Conservation (phyloP, 2,888 invertebrate genomes). For the Pseudanteris insignis region DNA sequence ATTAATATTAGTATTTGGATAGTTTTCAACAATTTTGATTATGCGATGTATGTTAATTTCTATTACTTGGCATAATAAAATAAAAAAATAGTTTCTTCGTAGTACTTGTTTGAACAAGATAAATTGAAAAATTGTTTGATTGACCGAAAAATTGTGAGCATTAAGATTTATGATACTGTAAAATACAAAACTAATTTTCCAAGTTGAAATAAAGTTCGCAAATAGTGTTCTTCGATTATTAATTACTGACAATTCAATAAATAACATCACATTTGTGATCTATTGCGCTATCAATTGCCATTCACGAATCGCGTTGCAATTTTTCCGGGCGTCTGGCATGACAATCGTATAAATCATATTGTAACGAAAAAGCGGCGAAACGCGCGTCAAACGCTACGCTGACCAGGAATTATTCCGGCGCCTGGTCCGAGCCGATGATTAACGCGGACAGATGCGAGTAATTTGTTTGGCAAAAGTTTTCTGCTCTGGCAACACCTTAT, state of each 20-base stretch:
- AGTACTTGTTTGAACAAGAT: no score
- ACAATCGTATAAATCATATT: constrained; percentile 8
- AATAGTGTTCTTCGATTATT: constrained; percentile 10
- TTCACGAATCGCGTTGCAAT: constrained; percentile 9
- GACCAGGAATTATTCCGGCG: constrained; percentile 17
- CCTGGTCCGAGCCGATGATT: constrained; percentile 47
- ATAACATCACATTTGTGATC: constrained; percentile 10
- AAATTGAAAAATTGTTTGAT: no score
- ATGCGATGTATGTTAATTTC: no score
- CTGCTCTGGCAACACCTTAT: constrained; percentile 34
- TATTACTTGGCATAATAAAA: no score
- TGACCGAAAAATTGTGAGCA: no score
- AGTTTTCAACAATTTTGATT: no score
- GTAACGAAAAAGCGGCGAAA: constrained; percentile 11
- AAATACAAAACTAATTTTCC: no score
- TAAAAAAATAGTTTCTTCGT: no score
- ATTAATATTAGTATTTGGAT: no score
- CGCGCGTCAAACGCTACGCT: constrained; percentile 13
- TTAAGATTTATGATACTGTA: no score
- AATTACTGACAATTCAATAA: constrained; percentile 13
- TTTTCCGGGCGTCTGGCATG: constrained; percentile 3
- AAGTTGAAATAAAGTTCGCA: no score
- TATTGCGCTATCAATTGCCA: constrained; percentile 11
- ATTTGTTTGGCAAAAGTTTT: constrained; percentile 55
- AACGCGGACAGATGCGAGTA: constrained; percentile 54